A percentile compares a stretch with the other conserved stretches of the same genome.
Conservation (phyloP, 2,113 vertebrate species). For the Microcebus murinus region DNA sequence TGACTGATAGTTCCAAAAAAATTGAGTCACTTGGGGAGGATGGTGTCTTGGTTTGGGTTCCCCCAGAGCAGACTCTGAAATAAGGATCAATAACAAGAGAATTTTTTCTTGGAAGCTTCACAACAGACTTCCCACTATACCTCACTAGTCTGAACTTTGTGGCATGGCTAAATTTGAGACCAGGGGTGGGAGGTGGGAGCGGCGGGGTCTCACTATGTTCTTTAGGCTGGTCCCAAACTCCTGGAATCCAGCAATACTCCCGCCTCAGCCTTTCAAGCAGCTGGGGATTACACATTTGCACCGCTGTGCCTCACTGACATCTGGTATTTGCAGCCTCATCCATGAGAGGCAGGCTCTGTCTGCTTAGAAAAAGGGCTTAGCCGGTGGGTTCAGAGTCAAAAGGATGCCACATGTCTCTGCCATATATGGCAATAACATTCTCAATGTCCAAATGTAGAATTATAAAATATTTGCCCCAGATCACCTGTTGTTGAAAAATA, state of each 20-base stretch:
- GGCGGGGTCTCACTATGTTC: no score
- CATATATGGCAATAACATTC: not conserved
- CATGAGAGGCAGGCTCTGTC: not conserved
- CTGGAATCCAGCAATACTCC: no score
- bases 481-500: not conserved
- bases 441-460: not conserved
- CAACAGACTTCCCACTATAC: not conserved
- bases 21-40: not conserved
- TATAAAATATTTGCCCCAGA: not conserved
- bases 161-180: no score
- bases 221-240: no score
- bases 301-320: not conserved
- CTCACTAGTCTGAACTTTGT: not conserved
- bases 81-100: not conserved
- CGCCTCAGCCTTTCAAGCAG: no score
- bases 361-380: not conserved
- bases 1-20: not conserved
- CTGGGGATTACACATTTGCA: no score
- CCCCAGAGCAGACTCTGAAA: not conserved
- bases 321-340: not conserved
- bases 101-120: not conserved
- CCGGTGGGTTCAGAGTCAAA: not conserved
- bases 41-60: not conserved
- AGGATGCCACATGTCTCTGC: not conserved
- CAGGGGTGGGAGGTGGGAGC: no score